Percentiles rank a stretch among this genome's conserved stretches.
Conservation (phyloP, 2,888 invertebrate species). For the Apamea monoglypha region DNA sequence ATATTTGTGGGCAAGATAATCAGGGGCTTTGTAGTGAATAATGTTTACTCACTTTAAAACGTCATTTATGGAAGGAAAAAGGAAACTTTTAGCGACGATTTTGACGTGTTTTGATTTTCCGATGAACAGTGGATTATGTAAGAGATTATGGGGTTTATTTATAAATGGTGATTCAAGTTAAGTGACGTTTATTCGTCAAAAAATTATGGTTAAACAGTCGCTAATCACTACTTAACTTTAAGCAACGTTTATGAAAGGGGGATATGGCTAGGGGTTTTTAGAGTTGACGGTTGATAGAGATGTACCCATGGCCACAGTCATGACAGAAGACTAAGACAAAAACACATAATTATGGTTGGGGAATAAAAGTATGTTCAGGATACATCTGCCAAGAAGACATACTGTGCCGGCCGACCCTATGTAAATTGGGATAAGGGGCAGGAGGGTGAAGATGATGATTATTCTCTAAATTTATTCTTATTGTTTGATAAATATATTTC, state of each 20-base stretch:
- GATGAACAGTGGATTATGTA: not conserved
- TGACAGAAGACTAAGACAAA: not conserved
- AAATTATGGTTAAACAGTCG: no score
- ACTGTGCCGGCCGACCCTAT: not conserved
- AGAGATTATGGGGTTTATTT: no score
- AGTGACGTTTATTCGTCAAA: no score
- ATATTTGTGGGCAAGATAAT: constrained; percentile 32
- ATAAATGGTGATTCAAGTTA: no score
- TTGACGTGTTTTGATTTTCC: not conserved
- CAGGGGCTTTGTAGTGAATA: constrained; percentile 19
- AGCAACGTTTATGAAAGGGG: no score
- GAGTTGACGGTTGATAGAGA: not conserved
- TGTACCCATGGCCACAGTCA: no score
- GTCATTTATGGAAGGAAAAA: not conserved
- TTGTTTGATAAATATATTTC: not conserved
- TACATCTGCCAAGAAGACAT: not conserved
- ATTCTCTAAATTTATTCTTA: not conserved
- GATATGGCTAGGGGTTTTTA: not conserved
- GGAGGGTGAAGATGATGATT: no score
- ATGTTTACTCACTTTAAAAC: constrained; percentile 4
- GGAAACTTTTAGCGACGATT: not conserved
- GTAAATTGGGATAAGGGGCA: not conserved
- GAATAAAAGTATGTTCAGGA: no score
- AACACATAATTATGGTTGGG: no score
- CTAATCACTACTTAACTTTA: no score